Conservation (phyloP, 2,797 vertebrate genomes). For the Chiloscyllium punctatum region DNA sequence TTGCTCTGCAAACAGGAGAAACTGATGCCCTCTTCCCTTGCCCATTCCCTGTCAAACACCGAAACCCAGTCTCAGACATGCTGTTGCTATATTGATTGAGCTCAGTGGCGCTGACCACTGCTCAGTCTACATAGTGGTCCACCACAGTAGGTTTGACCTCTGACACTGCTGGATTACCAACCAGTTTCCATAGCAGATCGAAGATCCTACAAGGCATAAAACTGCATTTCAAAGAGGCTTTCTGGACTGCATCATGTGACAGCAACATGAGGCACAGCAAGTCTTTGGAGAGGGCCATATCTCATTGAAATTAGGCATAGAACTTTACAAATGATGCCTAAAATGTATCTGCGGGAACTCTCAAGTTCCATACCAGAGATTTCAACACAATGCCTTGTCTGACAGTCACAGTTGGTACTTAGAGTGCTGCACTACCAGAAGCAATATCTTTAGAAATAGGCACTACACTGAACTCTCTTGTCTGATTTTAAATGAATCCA, state of each 20-base stretch:
- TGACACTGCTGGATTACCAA: not conserved
- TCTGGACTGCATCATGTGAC: not conserved
- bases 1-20: not conserved
- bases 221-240: not conserved
- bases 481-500: not conserved
- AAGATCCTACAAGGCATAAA: not conserved
- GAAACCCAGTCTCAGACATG: not conserved
- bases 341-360: not conserved
- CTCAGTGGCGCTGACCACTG: not conserved
- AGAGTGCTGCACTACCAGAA: not conserved
- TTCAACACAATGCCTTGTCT: not conserved
- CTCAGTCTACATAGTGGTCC: not conserved
- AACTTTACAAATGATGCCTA: not conserved
- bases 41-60: not conserved
- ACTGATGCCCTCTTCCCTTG: not conserved
- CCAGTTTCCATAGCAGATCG: not conserved
- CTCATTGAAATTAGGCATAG: not conserved
- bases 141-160: not conserved
- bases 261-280: not conserved
- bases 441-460: not conserved
- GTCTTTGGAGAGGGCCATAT: too few relatives aligned
- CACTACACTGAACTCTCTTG: not conserved
- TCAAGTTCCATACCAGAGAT: not conserved
- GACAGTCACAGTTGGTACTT: not conserved
- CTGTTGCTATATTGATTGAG: not conserved